Conservation (phyloP, 2,888 invertebrate genomes). For the Ptychoptera contaminata region DNA sequence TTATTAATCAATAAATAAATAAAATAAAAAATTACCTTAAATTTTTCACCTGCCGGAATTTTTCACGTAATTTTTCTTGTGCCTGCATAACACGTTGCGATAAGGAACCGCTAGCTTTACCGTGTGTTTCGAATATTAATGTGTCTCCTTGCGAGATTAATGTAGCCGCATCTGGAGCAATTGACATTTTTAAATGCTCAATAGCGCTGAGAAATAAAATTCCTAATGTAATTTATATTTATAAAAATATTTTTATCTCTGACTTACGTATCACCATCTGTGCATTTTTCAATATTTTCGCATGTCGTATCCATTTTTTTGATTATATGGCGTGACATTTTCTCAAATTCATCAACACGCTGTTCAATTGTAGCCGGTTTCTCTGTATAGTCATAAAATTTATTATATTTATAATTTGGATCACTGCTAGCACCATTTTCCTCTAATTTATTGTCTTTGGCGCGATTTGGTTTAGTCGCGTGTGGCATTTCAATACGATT, state of each 20-base stretch:
- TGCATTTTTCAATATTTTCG: constrained; percentile 23
- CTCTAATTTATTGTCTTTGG: constrained; percentile 12
- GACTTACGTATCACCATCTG: constrained; percentile 23
- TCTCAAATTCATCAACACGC: constrained; percentile 28
- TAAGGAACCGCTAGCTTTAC: constrained; percentile 23
- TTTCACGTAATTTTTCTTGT: constrained; percentile 27
- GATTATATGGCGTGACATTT: constrained; percentile 28
- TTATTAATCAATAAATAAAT: neutral
- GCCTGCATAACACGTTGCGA: constrained; percentile 28
- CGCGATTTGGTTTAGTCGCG: constrained; percentile 23
- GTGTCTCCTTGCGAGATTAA: constrained; percentile 64
- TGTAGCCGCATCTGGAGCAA: constrained; percentile 62
- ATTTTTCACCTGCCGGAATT: constrained; percentile 29
- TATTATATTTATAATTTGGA: constrained; percentile 16
- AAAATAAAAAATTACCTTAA: constrained; percentile 18
- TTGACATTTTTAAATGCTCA: constrained; percentile 26
- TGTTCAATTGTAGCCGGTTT: constrained; percentile 15
- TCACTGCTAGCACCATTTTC: too few relatives aligned
- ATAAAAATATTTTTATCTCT: neutral
- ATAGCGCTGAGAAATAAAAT: constrained; percentile 15
- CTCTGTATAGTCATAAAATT: constrained; percentile 17
- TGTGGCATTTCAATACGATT: constrained; percentile 29
- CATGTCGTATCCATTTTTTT: constrained; percentile 25
- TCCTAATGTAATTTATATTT: neutral
- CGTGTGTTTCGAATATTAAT: constrained; percentile 52